These are phyloP conservation scores for Diadumene lineata DNA, from an alignment of 92 coral and sea anemone species.

Conservation along the genomic window DNA sequence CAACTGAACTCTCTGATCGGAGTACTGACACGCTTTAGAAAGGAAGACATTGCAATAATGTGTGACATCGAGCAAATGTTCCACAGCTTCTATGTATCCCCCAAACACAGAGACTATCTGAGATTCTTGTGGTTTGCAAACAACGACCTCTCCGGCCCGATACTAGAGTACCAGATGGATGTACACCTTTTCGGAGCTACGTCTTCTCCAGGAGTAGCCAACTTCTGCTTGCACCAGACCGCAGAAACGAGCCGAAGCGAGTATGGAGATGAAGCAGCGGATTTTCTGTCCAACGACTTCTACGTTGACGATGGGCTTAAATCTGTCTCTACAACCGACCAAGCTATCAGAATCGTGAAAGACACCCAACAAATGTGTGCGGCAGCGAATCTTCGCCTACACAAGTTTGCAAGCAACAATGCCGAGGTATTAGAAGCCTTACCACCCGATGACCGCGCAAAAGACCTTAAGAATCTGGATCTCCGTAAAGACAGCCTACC, in stretches of 20 bases:
- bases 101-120: slow-evolving; percentile 19
- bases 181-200: slow-evolving; percentile 61
- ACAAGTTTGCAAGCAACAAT: slow-evolving; percentile 56
- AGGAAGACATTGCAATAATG: slow-evolving; percentile 34
- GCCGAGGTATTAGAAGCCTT: slow-evolving; percentile 45
- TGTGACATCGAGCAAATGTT: slow-evolving; percentile 51
- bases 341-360: slow-evolving; percentile 35
- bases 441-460: slow-evolving; percentile 49
- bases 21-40: slow-evolving; percentile 40
- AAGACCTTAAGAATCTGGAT: slow-evolving; percentile 48
- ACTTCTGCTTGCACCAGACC: slow-evolving; percentile 50
- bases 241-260: slow-evolving; percentile 37
- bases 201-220: slow-evolving; percentile 57
- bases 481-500: slow-evolving; percentile 47
- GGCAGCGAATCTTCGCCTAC: slow-evolving; percentile 42
- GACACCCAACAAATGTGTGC: slow-evolving; percentile 50
- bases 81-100: slow-evolving; percentile 35
- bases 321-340: slow-evolving; percentile 36
- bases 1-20: slow-evolving; percentile 56
- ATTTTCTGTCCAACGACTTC: slow-evolving; percentile 44
- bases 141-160: slow-evolving; percentile 31
- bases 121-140: slow-evolving; percentile 37
- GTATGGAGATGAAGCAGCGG: slow-evolving; percentile 50
- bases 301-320: slow-evolving; percentile 58
- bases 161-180: slow-evolving; percentile 39